Evolutionary conservation across 1,140 invertebrate genomes (phyloP), one percentile per base, ranked within the genome.

Genomic region (Aphaenogaster floridana): DNA sequence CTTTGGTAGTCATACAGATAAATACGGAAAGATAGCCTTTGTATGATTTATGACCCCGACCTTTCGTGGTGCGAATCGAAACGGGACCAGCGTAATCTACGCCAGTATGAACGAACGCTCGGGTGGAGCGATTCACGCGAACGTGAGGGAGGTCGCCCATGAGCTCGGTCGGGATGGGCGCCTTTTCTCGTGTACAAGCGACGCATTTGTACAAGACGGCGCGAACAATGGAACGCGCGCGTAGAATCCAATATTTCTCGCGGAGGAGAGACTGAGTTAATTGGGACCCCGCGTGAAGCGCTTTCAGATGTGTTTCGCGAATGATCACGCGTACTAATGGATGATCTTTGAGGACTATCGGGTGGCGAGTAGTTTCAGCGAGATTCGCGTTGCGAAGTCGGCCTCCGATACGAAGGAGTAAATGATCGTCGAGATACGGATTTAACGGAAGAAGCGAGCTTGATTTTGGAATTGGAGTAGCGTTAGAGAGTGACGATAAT

Each of bases 31-130:
- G 88, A 48, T 93, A 94, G 0, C 77, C 54, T 72, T 95, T 94
- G 9, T 69, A 54, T 0, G 54, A 5, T 13, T 74, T 57, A 0
- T 72, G 11, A 3, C 69, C 77, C n/a, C 71, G 3, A 28, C 21
- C 21, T 28, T 34, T 3, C 1, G 45, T 11, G 1, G 9, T 42
- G 0, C 71, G 45, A 2, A 93, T n/a, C 0, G 61, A 59, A 54
- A 92, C 36, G 5, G 91, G 92, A 4, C 93, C 93, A 6, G 91
- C 90, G 64, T 90, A 93, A 71, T 93, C 89, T 0, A 93, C 66
- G 8, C 89, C 89, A 52, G 61, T 66, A n/a, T 79, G 61, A 0
- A 17, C 7, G 34, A 92, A 91, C 2, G 87, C 63, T 8, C 86
- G n/a, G 0, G 39, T 17, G 3, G 76, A 21, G 8, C 9, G 52